phyloP scores from a whole-genome alignment of 1,140 invertebrate genomes.

The Bombus soroeensis region DNA sequence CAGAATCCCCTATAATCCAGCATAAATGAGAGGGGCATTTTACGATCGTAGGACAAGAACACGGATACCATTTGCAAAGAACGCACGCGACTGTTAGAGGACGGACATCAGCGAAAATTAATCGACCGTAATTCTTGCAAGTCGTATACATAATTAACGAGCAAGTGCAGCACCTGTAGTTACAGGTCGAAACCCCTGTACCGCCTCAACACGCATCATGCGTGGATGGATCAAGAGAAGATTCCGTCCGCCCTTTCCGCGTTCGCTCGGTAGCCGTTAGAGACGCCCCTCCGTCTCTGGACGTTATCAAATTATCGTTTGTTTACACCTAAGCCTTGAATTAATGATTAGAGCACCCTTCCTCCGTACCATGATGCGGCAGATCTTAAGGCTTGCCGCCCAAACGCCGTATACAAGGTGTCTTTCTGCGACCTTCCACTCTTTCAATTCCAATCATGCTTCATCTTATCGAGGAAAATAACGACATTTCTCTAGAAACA shows the following conservation, averaged over 20 bases:
- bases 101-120: slow-evolving; percentile 71
- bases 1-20: not conserved
- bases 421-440: not conserved
- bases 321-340: slow-evolving; percentile 81
- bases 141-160: slow-evolving; percentile 73
- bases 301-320: slow-evolving; percentile 83
- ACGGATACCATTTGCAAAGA: slow-evolving; percentile 21
- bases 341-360: slow-evolving; percentile 81
- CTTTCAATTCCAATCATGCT: not conserved
- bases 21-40: not conserved
- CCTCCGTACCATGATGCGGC: slow-evolving; percentile 74
- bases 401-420: slow-evolving; percentile 68
- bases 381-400: slow-evolving; percentile 77
- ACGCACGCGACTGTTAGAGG: slow-evolving; percentile 16
- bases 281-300: slow-evolving; percentile 73
- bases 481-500: not conserved
- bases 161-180: slow-evolving; percentile 68
- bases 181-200: slow-evolving; percentile 47
- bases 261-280: slow-evolving; percentile 69
- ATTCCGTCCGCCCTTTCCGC: slow-evolving; percentile 59
- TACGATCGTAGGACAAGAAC: not conserved
- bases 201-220: slow-evolving; percentile 35
- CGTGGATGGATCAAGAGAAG: slow-evolving; percentile 68
- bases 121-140: slow-evolving; percentile 71
- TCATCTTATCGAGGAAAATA: not conserved